Base-by-base conservation (phyloP, 2,113 vertebrate genomes). In the Neolamprologus longior region DNA sequence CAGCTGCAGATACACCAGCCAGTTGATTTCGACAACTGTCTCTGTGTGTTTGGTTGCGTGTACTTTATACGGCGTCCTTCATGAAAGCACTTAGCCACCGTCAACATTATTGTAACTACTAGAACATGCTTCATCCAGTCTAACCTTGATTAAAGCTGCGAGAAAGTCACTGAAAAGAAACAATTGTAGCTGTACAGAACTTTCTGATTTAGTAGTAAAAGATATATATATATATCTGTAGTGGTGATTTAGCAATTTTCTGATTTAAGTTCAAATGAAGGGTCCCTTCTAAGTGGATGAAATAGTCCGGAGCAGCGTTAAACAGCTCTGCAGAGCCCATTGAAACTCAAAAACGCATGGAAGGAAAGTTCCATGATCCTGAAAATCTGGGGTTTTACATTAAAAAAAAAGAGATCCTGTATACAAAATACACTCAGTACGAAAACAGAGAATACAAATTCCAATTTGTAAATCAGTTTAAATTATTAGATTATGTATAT, bases 401-500 rank as follows among this genome's bases (percentile, higher is more conserved):
- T 0, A 2, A 7, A 71, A 40, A 35, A 45, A 9, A 0, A 58
- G 5, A 78, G 15, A 52, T 52, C 47, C 26, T 83, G 47, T 26
- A 35, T 40, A 80, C 33, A 8, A 78, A 68, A 86, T 80, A 5
- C 76, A 53, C 42, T 50, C 42, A 37, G 84, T 37, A 47, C 50
- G 31, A 73, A 83, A 54, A 83, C n/a, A 4, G 73, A 19, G 71
- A 78, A 50, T 31, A 50, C 40, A 76, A 76, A 50, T 76, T 76
- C 6, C 24, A 63, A 84, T 88, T 86, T 86, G 58, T 45, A 68
- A 88, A 73, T 57, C 55, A 21, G 13, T 66, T 76, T 57, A 57
- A 91, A 88, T 84, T 10, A 90, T 88, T 89, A 76, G 40, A 89
- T 90, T 87, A 89, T 87, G 82, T 71, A 3, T 47, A 57, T 82